phyloP scores from a whole-genome alignment of 2,797 vertebrate genomes.

The Poeciliopsis presidionis region DNA sequence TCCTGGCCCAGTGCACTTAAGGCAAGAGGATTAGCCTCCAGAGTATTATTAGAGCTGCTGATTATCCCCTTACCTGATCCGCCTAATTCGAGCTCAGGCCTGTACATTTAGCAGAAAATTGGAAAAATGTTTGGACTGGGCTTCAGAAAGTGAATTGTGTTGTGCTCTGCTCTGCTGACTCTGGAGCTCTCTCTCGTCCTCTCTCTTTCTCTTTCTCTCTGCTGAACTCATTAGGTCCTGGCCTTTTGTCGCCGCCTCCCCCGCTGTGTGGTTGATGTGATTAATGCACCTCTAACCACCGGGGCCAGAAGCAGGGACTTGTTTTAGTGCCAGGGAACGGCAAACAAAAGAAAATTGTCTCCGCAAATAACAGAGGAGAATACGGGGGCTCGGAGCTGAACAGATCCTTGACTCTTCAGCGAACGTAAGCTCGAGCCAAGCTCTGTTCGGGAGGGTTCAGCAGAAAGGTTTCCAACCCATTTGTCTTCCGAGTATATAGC shows the following conservation, averaged over 20 bases:
- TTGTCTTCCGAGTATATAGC: constrained; percentile 44
- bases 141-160: constrained; percentile 50
- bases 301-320: constrained; percentile 65
- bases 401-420: constrained; percentile 40
- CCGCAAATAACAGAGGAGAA: constrained; percentile 56
- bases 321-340: constrained; percentile 70
- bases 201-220: constrained; percentile 52
- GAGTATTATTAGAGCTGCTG: constrained; percentile 86
- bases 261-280: constrained; percentile 68
- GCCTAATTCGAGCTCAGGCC: constrained; percentile 66
- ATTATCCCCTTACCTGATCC: constrained; percentile 84
- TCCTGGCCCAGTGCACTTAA: constrained; percentile 75
- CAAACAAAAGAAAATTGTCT: constrained; percentile 75
- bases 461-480: constrained; percentile 53
- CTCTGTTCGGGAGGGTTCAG: constrained; percentile 50
- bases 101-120: constrained; percentile 74
- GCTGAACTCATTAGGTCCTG: constrained; percentile 72
- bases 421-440: constrained; percentile 38
- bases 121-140: constrained; percentile 63
- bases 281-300: constrained; percentile 73
- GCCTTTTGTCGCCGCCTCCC: constrained; percentile 66
- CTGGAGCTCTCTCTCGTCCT: constrained; percentile 54
- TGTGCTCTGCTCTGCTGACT: constrained; percentile 41
- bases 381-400: constrained; percentile 40
- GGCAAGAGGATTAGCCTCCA: constrained; percentile 85